Base-by-base conservation (phyloP, 2,888 invertebrate genomes). In the Drosophila histrio region DNA sequence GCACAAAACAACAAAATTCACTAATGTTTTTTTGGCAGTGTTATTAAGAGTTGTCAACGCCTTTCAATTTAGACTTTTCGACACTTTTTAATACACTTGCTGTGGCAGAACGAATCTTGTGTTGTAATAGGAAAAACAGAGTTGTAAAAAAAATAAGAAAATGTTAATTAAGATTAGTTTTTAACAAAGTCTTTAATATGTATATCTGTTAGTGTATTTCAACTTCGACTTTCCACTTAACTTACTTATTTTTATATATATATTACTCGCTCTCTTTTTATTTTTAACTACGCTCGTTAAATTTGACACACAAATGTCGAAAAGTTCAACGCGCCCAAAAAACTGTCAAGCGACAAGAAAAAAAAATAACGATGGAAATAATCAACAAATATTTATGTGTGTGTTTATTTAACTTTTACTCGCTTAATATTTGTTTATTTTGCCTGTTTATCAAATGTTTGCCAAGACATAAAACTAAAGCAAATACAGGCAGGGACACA, bases 401-500 rank as follows among this genome's bases (percentile, higher is more conserved):
- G 17, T 70, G 50, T 70, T 60, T 72, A 62, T 57, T 73, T 59
- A 62, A 65, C 65, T 73, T 76, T 77, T 75, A 59, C 67, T 44
- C 60, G 49, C 34, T 53, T 59, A 61, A 79, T 86, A 77, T 77
- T 72, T 86, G 43, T 64, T 60, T 74, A 63, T 66, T 62, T 66
- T 60, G 64, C 38, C 62, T 58, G 68, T 60, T 82, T 83, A 80
- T 85, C 78, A 74, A 81, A 78, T 85, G 83, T 83, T 83, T 83
- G 85, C 60, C 70, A 52, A 82, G 70, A 72, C 78, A 73, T 85
- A 82, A 79, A 83, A 70, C 76, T 69, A 68, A 76, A 66, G 61
- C 79, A 79, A 75, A 81, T 60, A 83, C 34, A 19, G 46, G 17
- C 47, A 47, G 5, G n/a, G n/a, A n/a, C n/a, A n/a, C n/a, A n/a